Evolutionary conservation across 2,888 invertebrate genomes (phyloP), one percentile per base, ranked within the genome.

Genomic region (Caenorhabditis doughertyi): DNA sequence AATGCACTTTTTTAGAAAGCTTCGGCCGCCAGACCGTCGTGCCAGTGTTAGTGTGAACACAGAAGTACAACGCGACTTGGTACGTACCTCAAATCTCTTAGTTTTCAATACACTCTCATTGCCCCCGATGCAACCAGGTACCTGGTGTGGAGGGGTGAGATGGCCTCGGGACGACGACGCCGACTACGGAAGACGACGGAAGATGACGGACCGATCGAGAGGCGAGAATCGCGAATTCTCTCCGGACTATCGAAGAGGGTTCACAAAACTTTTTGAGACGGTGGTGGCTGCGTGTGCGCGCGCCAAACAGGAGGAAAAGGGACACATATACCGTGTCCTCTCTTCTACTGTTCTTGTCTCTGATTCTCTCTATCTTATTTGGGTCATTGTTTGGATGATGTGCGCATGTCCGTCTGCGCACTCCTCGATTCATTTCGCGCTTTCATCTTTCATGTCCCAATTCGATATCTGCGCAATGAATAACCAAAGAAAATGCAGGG

Each of bases 361-460:
- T 74, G 65, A n/a, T 65, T 65, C 65, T 56, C 74, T 58, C 29
- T 51, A 60, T 77, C 68, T 77, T 77, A 77, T 77, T 77, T 77
- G 68, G 77, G 77, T 77, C 77, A 77, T 77, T 77, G 68, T 77
- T 77, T 77, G 77, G 77, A 68, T 68, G 65, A 65, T 65, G 51
- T 51, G 65, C 51, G 51, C 65, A 65, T 65, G 77, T 60, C 29
- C 60, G 68, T 77, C 77, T 77, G 60, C 74, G 65, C 56, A 23
- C 49, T 49, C 58, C 21, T 67, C 74, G 65, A 60, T 77, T 77
- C 77, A 68, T 77, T 70, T 68, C 68, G 76, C 76, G 67, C 76
- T 60, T 58, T 16, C 44, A 21, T 73, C 64, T 47, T 56, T 65
- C 68, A 77, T 77, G 77, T 77, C 77, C 77, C 68, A 68, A 68